Base-by-base conservation (phyloP, 2,113 vertebrate genomes). In the Rhabdornis inornatus region DNA sequence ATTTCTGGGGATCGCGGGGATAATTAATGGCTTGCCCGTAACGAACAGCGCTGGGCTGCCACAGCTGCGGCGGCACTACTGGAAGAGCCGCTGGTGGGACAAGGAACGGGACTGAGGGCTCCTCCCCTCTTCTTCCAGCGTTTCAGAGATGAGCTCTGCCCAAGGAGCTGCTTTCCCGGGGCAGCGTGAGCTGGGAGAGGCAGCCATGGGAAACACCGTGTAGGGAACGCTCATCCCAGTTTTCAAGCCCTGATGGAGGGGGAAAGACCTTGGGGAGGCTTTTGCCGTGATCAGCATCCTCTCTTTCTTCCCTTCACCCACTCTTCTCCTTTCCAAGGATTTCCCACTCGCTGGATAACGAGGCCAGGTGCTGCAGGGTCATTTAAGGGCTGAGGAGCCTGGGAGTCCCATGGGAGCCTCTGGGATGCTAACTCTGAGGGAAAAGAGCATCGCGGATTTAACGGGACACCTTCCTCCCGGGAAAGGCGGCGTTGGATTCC, bases 31-130 rank as follows among this genome's bases (percentile, higher is more conserved):
- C 42, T 24, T 21, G 12, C 66, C 35, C 3, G 6, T 79, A 75
- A 71, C 31, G 68, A 79, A 10, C 14, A 10, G 50, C 1, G 1
- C 45, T 16, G 30, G 37, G 70, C 92, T 70, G 40, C 50, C 66
- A 9, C 30, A 44, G 27, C 39, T 7, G 30, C 4, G 3, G 30
- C 57, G 20, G 44, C 37, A 4, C 35, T 27, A 31, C 86, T 44
- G 20, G 3, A 37, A 10, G 4, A 33, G 72, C 17, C 44, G 18
- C 1, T 12, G 75, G 27, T 63, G 86, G 59, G 53, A 57, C 20
- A 18, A 40, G 35, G 40, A 53, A 18, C 0, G 1, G 42, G 30
- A 37, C 0, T 0, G 8, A 19, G 1, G 1, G 7, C 50, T 84
- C 49, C 37, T 74, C 12, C 45, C 25, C 12, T 25, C 31, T 80